Conservation (phyloP, 2,888 invertebrate species). For the Phania funesta region DNA sequence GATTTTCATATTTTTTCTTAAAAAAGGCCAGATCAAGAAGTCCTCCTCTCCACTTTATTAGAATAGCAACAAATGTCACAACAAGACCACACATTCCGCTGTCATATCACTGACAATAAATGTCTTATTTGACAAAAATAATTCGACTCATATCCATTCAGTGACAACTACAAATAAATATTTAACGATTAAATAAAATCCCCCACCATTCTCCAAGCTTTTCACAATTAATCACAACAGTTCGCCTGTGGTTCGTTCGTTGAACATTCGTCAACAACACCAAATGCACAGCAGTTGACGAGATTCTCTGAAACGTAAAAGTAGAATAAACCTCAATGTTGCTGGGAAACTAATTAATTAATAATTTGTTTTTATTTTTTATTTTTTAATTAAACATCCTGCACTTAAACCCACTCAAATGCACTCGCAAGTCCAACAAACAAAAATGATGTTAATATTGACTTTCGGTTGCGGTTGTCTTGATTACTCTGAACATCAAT, state of each 20-base stretch:
- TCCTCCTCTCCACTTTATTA: no score
- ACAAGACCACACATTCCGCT: conserved; percentile 2
- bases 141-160: background rate
- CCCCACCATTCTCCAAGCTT: conserved; percentile 4
- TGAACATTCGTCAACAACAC: background rate
- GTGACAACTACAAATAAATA: conserved; percentile 18
- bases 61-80: background rate
- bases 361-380: conserved; percentile 49
- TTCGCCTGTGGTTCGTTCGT: background rate
- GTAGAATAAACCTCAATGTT: conserved; percentile 16
- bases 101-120: background rate
- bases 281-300: background rate
- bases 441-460: conserved; percentile 57
- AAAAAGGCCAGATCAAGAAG: no score
- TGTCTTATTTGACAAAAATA: conserved; percentile 6
- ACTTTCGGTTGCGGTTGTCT: conserved; percentile 59
- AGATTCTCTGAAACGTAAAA: background rate
- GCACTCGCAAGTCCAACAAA: background rate
- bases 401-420: background rate
- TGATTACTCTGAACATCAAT: conserved; percentile 64
- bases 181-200: background rate
- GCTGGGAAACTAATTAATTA: conserved; percentile 45
- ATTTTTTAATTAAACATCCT: conserved; percentile 28
- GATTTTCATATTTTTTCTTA: no score
- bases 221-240: conserved; percentile 24